These are phyloP conservation scores for Anomalospiza imberbis DNA, from an alignment of 2,797 vertebrate genomes.

Conservation along the genomic window DNA sequence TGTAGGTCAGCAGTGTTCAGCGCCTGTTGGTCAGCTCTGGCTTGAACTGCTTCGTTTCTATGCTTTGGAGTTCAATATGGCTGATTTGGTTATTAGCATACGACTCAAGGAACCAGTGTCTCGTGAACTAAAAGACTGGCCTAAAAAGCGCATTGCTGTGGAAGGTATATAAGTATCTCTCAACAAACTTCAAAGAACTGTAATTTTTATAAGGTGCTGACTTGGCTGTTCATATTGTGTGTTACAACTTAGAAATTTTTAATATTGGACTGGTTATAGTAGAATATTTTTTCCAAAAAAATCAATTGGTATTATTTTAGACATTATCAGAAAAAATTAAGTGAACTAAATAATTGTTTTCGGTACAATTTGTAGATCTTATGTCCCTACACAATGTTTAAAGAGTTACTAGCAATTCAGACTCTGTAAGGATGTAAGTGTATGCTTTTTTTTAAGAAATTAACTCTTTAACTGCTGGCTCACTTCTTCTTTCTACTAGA, in stretches of 20 bases:
- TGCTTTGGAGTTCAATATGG: slow-evolving; percentile 88
- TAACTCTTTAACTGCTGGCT: background rate
- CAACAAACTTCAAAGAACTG: background rate
- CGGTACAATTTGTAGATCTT: background rate
- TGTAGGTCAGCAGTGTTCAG: slow-evolving; percentile 60
- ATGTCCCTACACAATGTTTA: background rate
- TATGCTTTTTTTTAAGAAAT: background rate
- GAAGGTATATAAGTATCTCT: slow-evolving; percentile 80
- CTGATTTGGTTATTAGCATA: slow-evolving; percentile 87
- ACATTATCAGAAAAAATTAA: background rate
- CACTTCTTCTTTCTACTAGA: slow-evolving; percentile 73
- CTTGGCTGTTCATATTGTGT: background rate
- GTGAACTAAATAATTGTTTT: background rate
- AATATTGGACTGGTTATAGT: background rate
- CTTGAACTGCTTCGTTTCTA: slow-evolving; percentile 94
- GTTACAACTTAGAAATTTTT: background rate
- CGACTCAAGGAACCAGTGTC: slow-evolving; percentile 82
- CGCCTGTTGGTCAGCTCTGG: slow-evolving; percentile 86
- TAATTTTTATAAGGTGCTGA: background rate
- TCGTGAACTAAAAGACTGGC: slow-evolving; percentile 93
- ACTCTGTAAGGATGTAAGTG: background rate
- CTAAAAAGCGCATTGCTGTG: slow-evolving; percentile 92
- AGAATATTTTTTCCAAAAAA: background rate
- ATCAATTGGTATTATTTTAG: background rate
- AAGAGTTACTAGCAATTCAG: background rate